Evolutionary conservation across 92 coral and sea anemone species (phyloP).

Genomic region (Siderastrea siderea): DNA sequence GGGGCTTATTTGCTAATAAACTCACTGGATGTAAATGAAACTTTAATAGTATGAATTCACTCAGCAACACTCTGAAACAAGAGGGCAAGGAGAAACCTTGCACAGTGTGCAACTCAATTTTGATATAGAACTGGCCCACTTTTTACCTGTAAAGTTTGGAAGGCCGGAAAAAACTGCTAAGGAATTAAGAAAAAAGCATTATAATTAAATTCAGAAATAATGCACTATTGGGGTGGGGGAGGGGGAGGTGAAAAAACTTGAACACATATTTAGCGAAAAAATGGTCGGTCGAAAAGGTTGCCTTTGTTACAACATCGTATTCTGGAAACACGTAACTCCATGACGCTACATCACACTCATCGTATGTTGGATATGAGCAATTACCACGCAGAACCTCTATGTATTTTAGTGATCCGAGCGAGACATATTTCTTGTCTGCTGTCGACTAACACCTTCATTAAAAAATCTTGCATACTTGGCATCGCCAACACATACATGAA

Average conservation of each 20-base stretch:
- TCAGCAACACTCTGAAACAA: not conserved
- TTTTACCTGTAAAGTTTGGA: not conserved
- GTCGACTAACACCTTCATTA: not conserved
- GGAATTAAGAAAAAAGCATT: not conserved
- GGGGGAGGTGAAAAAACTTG: not conserved
- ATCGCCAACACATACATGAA: not conserved
- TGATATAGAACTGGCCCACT: not conserved
- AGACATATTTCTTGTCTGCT: not conserved
- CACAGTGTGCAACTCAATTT: not conserved
- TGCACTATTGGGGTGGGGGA: not conserved
- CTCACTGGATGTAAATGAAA: not conserved
- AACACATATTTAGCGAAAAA: no score
- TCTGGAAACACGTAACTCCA: no score
- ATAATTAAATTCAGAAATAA: not conserved
- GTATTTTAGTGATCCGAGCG: not conserved
- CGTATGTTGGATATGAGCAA: no score
- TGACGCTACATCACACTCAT: no score
- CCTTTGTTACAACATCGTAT: no score
- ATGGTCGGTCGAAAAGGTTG: no score
- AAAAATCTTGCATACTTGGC: not conserved
- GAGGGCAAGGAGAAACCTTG: not conserved
- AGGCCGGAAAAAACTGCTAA: not conserved
- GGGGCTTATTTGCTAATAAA: constrained; percentile 15
- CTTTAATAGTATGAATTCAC: not conserved
- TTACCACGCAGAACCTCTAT: no score